Evolutionary conservation across 2,797 vertebrate species (phyloP).

Genomic region (Anomalospiza imberbis): DNA sequence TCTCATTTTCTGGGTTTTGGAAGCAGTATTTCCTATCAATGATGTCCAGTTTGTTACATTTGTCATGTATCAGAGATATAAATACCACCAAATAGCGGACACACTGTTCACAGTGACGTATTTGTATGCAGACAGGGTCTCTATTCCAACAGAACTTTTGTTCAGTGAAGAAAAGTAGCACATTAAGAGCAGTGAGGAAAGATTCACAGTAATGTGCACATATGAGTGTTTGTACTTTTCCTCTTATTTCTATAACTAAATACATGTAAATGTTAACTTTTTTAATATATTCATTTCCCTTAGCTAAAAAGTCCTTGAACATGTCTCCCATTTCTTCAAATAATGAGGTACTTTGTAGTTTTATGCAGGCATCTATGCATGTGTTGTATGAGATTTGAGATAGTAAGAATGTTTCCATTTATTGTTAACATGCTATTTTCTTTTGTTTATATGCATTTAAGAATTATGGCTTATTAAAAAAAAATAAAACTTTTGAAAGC

Average conservation of each 20-base stretch:
- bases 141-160: not conserved
- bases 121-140: not conserved
- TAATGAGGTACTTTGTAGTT: not conserved
- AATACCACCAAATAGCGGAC: not conserved
- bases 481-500: not conserved
- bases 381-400: not conserved
- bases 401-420: not conserved
- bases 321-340: not conserved
- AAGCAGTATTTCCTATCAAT: not conserved
- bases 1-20: not conserved
- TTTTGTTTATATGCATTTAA: not conserved
- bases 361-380: not conserved
- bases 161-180: not conserved
- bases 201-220: not conserved
- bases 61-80: not conserved
- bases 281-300: not conserved
- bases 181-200: not conserved
- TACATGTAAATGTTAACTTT: not conserved
- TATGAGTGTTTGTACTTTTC: not conserved
- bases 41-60: not conserved
- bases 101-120: accelerated
- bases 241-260: not conserved
- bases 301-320: not conserved
- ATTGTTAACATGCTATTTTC: not conserved
- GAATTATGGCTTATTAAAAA: not conserved